Evolutionary conservation across 2,797 vertebrate genomes (phyloP), one percentile per base, ranked within the genome.

Genomic region (Oreochromis mossambicus): DNA sequence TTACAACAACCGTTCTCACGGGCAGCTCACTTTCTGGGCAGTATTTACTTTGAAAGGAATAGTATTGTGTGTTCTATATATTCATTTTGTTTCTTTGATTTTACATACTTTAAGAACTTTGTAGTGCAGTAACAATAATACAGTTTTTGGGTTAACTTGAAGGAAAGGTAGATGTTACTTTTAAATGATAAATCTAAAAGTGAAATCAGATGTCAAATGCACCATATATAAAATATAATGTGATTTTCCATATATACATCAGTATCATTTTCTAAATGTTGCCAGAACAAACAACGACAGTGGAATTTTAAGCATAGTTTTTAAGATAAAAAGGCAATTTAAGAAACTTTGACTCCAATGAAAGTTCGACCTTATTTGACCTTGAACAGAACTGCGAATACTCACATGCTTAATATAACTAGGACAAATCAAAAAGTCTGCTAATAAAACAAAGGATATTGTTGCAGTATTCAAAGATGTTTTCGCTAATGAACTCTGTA

Each of bases 251-350:
- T 26, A 15, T 56, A 56, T 7, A 7, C n/a, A 54, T 0, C 0
- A 2, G 26, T 10, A 58, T 58, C 2, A 1, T 56, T 56, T 56
- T 14, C 55, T 32, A 32, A 56, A 17, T 58, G 15, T 6, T 58
- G 8, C 1, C 55, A 17, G 8, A 32, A 32, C 26, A 3, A 17
- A 58, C 55, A 58, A 32, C 0, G 15, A 58, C 1, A 2, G 55
- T 32, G 5, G 8, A 0, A 17, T 17, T 58, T 58, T 58, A 58
- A 58, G 55, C 32, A 5, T 58, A 2, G 26, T 10, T 32, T 12
- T 32, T 58, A 17, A 58, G 55, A 58, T 58, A 58, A 32, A 58
- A 32, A 58, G 26, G 15, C 0, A 58, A 32, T 58, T 32, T 19
- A 1, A 58, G 5, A 58, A 58, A 32, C 15, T 32, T 58, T 58